Conservation (phyloP, 2,797 vertebrate genomes). For the Urophycis tenuis region DNA sequence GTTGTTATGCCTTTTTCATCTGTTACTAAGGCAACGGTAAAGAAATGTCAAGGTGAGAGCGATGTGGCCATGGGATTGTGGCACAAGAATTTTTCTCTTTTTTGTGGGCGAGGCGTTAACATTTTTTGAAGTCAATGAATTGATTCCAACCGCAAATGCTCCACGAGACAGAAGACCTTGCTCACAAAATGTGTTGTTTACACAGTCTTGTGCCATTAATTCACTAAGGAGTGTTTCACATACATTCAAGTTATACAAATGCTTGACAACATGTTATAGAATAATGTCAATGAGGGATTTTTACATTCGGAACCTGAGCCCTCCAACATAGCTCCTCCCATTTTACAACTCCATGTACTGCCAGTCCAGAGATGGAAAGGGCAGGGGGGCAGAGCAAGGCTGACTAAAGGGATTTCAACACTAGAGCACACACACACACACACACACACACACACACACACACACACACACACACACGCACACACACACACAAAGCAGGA, state of each 20-base stretch:
- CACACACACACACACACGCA: conserved; percentile 2
- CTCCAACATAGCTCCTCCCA: not conserved
- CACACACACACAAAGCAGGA: conserved; percentile 1
- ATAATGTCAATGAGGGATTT: too few species aligned
- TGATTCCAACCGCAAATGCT: too few species aligned
- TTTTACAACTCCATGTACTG: not conserved
- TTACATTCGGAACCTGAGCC: too few species aligned
- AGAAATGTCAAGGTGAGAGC: not conserved
- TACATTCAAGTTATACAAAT: too few species aligned
- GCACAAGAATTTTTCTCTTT: not conserved
- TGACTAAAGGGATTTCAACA: conserved; percentile 48
- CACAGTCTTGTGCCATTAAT: not conserved
- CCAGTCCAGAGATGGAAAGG: not conserved
- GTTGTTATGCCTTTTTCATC: not conserved
- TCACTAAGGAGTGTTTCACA: not conserved
- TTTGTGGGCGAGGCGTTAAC: too few species aligned
- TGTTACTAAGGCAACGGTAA: not conserved
- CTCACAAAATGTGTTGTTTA: too few species aligned
- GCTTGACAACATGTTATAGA: too few species aligned
- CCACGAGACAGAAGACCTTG: too few species aligned
- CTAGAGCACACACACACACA: conserved; percentile 51
- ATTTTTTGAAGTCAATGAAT: not conserved
- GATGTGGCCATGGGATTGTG: not conserved
- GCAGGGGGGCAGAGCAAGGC: conserved; percentile 3
- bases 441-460: conserved; percentile 12